A percentile compares a stretch with the other conserved stretches of the same genome.
Conservation (phyloP, 2,113 vertebrate species). For the Heptranchias perlo region DNA sequence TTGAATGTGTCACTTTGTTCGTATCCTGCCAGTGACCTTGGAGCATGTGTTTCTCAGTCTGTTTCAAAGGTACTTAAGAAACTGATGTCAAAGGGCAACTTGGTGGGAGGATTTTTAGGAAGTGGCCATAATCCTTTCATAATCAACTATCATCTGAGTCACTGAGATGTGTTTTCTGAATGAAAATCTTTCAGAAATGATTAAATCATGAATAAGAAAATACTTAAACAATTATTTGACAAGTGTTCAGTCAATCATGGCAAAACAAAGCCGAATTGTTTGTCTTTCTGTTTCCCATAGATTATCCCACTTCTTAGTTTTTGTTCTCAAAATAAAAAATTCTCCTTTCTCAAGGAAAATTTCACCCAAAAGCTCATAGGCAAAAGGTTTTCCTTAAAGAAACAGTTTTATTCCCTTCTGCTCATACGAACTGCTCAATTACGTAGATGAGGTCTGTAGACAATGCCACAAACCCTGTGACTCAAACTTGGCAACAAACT, state of each 20-base stretch:
- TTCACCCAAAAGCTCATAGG: too few species aligned
- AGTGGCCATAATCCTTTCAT: background rate
- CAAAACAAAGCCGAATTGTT: background rate
- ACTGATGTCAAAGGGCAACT: background rate
- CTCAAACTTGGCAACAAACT: background rate
- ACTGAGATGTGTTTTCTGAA: background rate
- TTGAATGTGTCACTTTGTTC: conserved; percentile 13
- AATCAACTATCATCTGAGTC: background rate
- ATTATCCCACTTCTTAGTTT: background rate
- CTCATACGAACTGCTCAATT: background rate
- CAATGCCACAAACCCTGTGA: background rate
- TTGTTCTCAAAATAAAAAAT: background rate
- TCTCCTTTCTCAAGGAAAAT: background rate
- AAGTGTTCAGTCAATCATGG: background rate
- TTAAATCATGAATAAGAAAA: background rate
- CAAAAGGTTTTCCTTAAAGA: background rate
- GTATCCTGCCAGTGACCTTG: background rate
- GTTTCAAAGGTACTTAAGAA: background rate
- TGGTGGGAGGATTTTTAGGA: background rate
- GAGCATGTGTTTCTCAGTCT: background rate
- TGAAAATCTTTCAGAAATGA: background rate
- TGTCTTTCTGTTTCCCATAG: background rate
- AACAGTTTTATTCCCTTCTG: background rate
- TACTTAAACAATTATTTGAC: background rate
- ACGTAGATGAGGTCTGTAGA: background rate